Evolutionary conservation across 2,797 vertebrate genomes (phyloP), one percentile per base, ranked within the genome.

Genomic region (Platalea minor): DNA sequence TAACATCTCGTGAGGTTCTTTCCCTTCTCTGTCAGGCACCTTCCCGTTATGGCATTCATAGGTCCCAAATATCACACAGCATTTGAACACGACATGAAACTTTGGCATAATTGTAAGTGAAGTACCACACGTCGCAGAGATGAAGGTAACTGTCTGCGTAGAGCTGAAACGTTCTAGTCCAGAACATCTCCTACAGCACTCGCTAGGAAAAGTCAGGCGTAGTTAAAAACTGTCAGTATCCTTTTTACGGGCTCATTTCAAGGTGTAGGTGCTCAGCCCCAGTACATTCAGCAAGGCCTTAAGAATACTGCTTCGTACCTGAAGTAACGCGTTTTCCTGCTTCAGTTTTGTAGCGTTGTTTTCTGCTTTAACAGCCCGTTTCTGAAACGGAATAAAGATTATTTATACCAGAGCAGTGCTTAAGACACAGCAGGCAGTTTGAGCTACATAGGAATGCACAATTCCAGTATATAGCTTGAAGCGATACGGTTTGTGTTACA

Each of bases 311-410:
- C 35, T 54, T 35, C 19, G 26, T 97, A 98, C 99, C 98, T 99
- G 98, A 24, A 99, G 97, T 57, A 98, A 96, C 0, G 98, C 97
- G 1, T 99, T 97, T 43, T 99, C 99, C 94, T 98, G 97, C 29
- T 98, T 99, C 89, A 99, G 96, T 76, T 97, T 99, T 26, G 97
- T 75, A 25, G 98, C 97, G 0, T 60, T 95, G 91, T 51, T 98
- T 95, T 99, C 99, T 26, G 99, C 99, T 88, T 98, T 99, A 15
- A 98, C 76, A 3, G 99, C 99, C 78, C 99, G 98, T 84, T 99
- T 99, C 99, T 99, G 96, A 89, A 78, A 93, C 1, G 35, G 31
- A 85, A 75, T 4, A 31, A 26, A 68, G 51, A 57, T 53, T 8
- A 17, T 2, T 84, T 26, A 33, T 8, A 48, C 23, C 54, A 19